Percentiles rank a stretch among this genome's conserved stretches.
phyloP scores from a whole-genome alignment of 2,113 vertebrate genomes.

The Paratilapia polleni region DNA sequence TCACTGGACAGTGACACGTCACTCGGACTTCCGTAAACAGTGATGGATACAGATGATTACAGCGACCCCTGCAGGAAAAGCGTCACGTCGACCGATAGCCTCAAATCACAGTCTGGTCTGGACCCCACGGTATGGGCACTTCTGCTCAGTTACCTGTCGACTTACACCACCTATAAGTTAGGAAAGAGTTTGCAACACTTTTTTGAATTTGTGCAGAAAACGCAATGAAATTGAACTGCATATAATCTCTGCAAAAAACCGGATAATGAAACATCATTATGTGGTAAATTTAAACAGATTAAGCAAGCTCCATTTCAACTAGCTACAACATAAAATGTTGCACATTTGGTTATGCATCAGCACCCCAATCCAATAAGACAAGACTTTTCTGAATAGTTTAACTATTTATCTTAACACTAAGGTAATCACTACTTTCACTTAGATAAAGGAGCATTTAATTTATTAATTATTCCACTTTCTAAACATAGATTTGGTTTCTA shows the following conservation, averaged over 20 bases:
- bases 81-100: neutral
- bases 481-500: neutral
- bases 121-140: neutral
- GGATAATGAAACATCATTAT: neutral
- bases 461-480: neutral
- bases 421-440: neutral
- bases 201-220: neutral
- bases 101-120: neutral
- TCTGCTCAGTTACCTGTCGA: neutral
- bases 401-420: neutral
- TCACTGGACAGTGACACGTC: slow-evolving; percentile 83
- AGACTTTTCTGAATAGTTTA: neutral
- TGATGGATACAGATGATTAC: slow-evolving; percentile 23
- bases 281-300: neutral
- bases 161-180: neutral
- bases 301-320: neutral
- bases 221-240: too few relatives aligned
- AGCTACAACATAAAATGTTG: neutral
- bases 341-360: neutral
- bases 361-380: neutral
- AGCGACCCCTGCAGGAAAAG: slow-evolving; percentile 60
- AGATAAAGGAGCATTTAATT: neutral
- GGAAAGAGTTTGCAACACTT: neutral
- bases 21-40: slow-evolving; percentile 86
- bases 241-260: too few relatives aligned